Evolutionary conservation across 2,113 vertebrate species (phyloP), one percentile per base, ranked within the genome.

Genomic region (Silurus glanis): DNA sequence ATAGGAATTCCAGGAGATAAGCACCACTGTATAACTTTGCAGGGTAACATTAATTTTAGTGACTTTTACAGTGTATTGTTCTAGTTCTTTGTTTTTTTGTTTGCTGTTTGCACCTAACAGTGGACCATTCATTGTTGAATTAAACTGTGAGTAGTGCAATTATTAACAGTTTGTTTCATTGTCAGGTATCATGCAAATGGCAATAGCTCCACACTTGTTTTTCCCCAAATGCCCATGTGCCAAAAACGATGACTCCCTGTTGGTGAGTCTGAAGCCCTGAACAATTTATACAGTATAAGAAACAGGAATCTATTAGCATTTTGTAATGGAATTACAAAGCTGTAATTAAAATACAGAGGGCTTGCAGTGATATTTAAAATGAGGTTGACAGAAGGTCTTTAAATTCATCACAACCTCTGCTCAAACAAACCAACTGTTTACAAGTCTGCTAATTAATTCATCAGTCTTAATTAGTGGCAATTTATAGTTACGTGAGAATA

Each of bases 341-440:
- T 79, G 82, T 88, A 66, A 89, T 90, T 93, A 90, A 88, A 76
- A 91, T 87, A 94, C 86, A 83, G 92, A 93, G 92, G 94, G 75
- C 89, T 94, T 95, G 91, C 91, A 94, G 94, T 93, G 93, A 94
- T 94, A 91, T 83, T 91, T 82, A 93, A 94, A 95, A 94, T 92
- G 91, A 95, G 93, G 86, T 88, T 94, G 94, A 95, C 93, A 95
- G 93, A 95, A 94, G 92, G 94, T 93, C 94, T 96, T 96, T 95
- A 95, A 92, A 93, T 93, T 91, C 84, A 91, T 93, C 90, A 88
- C 92, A 95, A 94, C 94, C 85, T 94, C 93, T 95, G 86, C 91
- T 92, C 93, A 92, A 92, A 94, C 92, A 95, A 95, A 95, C 92
- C 85, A 90, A 94, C 91, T 94, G 92, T 95, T 96, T 96, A 93